Evolutionary conservation across 2,888 invertebrate genomes (phyloP), one percentile per base, ranked within the genome.

Genomic region (Volucella inanis): DNA sequence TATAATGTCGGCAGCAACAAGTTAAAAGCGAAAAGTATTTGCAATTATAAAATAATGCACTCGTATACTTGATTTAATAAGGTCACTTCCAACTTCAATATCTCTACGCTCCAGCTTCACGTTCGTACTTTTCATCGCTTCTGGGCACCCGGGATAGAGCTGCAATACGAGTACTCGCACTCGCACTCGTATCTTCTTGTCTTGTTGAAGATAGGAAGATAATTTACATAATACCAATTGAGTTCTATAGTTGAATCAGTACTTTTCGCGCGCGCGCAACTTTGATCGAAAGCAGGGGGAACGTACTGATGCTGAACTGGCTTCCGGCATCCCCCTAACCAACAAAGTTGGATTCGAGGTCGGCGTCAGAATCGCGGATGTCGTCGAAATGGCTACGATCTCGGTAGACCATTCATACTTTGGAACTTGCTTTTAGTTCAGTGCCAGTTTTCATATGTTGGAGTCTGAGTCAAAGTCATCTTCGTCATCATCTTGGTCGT

Each of bases 221-320:
- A 71, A 85, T 85, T 85, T 85, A 81, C 85, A 85, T 85, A 85
- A 85, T 81, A 81, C 85, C 81, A 71, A 71, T 76, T 75, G 54
- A 71, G 84, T 55, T 15, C 55, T 62, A 71, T 72, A 31, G 65
- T 71, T 71, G 57, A 8, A 12, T 43, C 38, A 47, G 61, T 11
- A 57, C 62, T 62, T 31, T 31, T 22, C 18, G 18, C 38, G 62
- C 10, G 52, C 49, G 57, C 18, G 54, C 61, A 22, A 71, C 65
- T 70, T 86, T 75, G 74, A 83, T 82, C 82, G 70, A 70, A 78
- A 71, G 47, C 54, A 62, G 70, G 75, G 67, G 59, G 65, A 81
- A 76, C 18, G 72, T 47, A 67, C 78, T 79, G 55, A 62, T 75
- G 75, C 14, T n/a, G 55, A 47, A 67, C 50, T 76, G 82, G 70